Percentiles rank a stretch among this genome's conserved stretches.
Evolutionary conservation across 2,113 vertebrate species (phyloP).

Genomic region (Campylomormyrus tamandua): DNA sequence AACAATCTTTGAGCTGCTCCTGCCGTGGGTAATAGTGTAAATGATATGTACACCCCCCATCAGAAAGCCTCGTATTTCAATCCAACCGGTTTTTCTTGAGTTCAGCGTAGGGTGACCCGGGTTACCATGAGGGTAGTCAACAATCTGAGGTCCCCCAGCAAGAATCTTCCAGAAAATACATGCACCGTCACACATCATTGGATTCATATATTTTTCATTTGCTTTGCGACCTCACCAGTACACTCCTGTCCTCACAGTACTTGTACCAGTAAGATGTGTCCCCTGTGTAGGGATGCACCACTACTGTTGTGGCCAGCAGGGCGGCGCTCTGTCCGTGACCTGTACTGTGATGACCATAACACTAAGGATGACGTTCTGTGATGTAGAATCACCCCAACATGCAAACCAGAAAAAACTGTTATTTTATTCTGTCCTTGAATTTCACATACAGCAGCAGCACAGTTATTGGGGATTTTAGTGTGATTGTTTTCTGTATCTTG

Average conservation of each 20-base stretch:
- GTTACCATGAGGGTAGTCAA: not conserved
- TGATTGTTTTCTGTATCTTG: not conserved
- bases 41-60: not conserved
- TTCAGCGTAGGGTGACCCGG: not conserved
- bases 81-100: constrained; percentile 10
- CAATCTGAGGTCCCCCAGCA: not conserved
- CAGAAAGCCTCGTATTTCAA: not conserved
- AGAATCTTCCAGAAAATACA: not conserved
- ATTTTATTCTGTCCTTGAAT: not conserved
- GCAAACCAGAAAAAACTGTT: not conserved
- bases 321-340: not conserved
- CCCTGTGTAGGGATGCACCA: not conserved
- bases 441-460: not conserved
- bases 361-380: not conserved
- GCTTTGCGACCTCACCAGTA: not conserved
- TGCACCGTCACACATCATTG: not conserved
- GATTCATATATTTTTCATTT: not conserved
- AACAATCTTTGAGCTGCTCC: not conserved
- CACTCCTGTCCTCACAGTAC: not conserved
- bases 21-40: not conserved
- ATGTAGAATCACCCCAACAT: not conserved
- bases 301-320: not conserved
- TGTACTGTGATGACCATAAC: not conserved
- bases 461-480: not conserved
- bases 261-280: not conserved